These are phyloP conservation scores for Pseudotriccus pelzelni DNA, from an alignment of 2,797 vertebrate species.

Conservation along the genomic window DNA sequence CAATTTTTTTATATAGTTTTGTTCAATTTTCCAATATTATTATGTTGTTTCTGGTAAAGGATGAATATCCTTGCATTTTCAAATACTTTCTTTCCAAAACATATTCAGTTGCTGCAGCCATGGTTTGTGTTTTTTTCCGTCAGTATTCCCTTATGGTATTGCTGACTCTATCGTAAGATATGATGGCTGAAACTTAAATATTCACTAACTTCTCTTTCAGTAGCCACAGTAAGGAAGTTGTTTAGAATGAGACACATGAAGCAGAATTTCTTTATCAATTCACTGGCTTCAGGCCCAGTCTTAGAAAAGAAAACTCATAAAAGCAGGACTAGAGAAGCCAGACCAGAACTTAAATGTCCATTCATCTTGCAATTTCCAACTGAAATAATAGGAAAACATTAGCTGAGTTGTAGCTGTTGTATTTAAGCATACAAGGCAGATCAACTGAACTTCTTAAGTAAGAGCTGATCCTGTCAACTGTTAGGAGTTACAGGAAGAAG, in stretches of 20 bases:
- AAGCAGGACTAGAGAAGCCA: neutral
- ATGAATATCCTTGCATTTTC: neutral
- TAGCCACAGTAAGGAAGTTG: neutral
- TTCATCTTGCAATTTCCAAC: neutral
- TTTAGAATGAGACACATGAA: neutral
- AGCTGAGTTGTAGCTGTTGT: neutral
- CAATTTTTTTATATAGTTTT: neutral
- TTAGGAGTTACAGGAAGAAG: neutral
- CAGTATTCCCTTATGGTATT: neutral
- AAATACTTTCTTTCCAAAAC: neutral
- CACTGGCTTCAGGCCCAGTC: neutral
- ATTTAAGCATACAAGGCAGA: neutral
- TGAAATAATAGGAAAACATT: neutral
- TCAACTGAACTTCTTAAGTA: neutral
- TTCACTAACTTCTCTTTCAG: neutral
- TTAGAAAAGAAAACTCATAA: neutral
- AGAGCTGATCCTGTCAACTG: neutral
- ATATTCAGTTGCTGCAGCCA: neutral
- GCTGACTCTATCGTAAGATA: neutral
- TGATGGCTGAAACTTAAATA: neutral
- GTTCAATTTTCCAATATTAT: neutral
- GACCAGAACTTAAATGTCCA: neutral
- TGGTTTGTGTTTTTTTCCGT: neutral
- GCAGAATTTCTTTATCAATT: neutral
- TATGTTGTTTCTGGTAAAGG: neutral